Evolutionary conservation across 2,113 vertebrate genomes (phyloP).

Genomic region (Mustela nigripes): DNA sequence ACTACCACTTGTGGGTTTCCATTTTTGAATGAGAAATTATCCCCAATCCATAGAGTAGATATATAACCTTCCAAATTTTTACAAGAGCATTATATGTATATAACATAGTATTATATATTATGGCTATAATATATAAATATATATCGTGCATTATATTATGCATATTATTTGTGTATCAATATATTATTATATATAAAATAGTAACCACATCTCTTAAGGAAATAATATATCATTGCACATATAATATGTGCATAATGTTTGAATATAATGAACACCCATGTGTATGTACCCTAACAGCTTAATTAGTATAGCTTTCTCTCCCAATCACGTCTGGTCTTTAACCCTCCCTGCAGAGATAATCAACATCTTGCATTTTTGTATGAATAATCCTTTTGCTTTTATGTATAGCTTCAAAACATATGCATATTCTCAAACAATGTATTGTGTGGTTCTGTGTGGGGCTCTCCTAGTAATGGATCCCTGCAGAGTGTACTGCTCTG

Average conservation of each 20-base stretch:
- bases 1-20: neutral
- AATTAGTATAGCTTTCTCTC: neutral
- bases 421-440: neutral
- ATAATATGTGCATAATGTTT: neutral
- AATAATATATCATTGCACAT: neutral
- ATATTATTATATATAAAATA: neutral
- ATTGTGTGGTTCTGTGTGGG: neutral
- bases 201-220: neutral
- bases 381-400: neutral
- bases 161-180: neutral
- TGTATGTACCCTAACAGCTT: rapidly evolving
- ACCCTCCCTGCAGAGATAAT: neutral
- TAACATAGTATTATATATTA: neutral
- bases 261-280: neutral
- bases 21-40: neutral
- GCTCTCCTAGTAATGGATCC: neutral
- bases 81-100: neutral
- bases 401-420: neutral
- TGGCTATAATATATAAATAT: neutral
- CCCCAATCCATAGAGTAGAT: neutral
- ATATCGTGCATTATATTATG: neutral
- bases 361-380: neutral
- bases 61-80: neutral
- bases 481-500: neutral
- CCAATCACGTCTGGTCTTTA: neutral